Evolutionary conservation across 2,888 invertebrate species (phyloP), one percentile per base, ranked within the genome.

Genomic region (Magallana nippona): DNA sequence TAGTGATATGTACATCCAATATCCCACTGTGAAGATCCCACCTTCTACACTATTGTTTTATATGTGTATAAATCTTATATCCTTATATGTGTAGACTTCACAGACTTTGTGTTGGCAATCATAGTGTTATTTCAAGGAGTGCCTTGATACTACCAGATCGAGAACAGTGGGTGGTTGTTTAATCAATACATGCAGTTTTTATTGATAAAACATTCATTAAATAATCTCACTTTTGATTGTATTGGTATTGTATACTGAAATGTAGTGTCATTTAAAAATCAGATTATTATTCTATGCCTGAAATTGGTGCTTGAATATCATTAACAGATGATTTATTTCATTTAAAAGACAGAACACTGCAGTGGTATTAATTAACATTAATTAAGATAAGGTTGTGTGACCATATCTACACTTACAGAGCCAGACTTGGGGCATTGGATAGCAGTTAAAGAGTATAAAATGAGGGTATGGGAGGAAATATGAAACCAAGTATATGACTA

Each of bases 321-420:
- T 13, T 22, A 13, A 27, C 13, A 27, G 27, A 32, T 27, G 71
- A 71, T 71, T 71, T 71, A 32, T 71, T 60, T n/a, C 22, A 71
- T 22, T 27, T 27, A 27, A 32, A 15, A 27, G 15, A 71, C 8
- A 22, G 32, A 22, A 22, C 22, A 27, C 32, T 11, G 71, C 19
- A 60, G n/a, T 19, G n/a, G 60, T 71, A 71, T 71, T 71, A 71
- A 71, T 71, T 71, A 71, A 32, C 71, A 71, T 71, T 71, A 44
- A 44, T 44, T 44, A 44, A 44, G 8, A 44, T 8, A 44, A 8
- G 44, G 44, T 44, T 44, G 44, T 44, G 44, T 44, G 44, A 8
- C 44, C 5, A 44, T 44, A 44, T 44, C 44, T 44, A 44, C 44
- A 44, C 44, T 44, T 8, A 44, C 44, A 44, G 0, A 44, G 44